Evolutionary conservation across 2,888 invertebrate genomes (phyloP).

Genomic region (Drosophila pseudotalamancana): DNA sequence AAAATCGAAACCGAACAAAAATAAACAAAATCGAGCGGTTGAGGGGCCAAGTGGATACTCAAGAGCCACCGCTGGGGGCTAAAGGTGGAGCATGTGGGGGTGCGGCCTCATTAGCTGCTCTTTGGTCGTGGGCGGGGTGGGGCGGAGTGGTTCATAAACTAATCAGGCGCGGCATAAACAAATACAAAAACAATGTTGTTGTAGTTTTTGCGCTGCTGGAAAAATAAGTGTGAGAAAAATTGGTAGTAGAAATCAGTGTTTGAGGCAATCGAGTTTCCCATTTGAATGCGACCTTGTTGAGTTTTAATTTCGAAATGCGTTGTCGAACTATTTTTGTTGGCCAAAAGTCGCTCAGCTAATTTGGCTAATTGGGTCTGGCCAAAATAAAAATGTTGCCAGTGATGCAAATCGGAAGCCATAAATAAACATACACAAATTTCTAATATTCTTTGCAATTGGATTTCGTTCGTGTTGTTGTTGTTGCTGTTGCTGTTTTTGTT

Average conservation of each 20-base stretch:
- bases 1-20: slow-evolving; percentile 37
- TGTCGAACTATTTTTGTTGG: slow-evolving; percentile 51
- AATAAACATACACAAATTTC: slow-evolving; percentile 33
- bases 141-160: slow-evolving; percentile 57
- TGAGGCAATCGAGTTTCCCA: too few species aligned
- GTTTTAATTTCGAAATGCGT: slow-evolving; percentile 33
- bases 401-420: slow-evolving; percentile 50
- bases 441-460: slow-evolving; percentile 28
- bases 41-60: slow-evolving; percentile 45
- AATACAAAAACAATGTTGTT: slow-evolving; percentile 54
- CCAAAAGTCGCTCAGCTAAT: slow-evolving; percentile 42
- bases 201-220: slow-evolving; percentile 42
- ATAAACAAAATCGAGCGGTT: slow-evolving; percentile 44
- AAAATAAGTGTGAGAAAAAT: slow-evolving; percentile 66
- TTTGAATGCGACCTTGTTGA: slow-evolving; percentile 41
- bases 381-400: slow-evolving; percentile 27
- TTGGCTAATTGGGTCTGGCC: slow-evolving; percentile 63
- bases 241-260: not conserved
- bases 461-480: too few species aligned
- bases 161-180: slow-evolving; percentile 74
- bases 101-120: slow-evolving; percentile 52
- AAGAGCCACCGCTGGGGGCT: slow-evolving; percentile 14
- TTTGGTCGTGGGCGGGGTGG: not conserved
- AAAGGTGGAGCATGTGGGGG: slow-evolving; percentile 30
- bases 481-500: not conserved